Conservation (phyloP, 2,888 invertebrate species). For the Lithosia quadra region DNA sequence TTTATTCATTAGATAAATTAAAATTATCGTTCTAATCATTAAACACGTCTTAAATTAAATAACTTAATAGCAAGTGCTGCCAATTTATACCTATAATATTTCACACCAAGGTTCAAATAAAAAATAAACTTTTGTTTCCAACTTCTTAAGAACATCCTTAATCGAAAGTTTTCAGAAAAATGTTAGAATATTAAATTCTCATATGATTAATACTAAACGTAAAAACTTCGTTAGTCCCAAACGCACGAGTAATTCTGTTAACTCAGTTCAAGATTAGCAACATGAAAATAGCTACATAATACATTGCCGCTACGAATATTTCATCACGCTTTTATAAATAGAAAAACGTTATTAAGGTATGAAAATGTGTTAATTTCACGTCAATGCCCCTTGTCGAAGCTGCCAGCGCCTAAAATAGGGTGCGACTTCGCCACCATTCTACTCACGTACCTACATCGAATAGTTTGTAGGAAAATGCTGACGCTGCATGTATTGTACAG, state of each 20-base stretch:
- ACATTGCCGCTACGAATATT: not conserved
- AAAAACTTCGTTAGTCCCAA: constrained; percentile 2
- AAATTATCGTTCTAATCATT: not conserved
- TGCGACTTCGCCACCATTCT: constrained; percentile 29
- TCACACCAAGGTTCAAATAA: not conserved
- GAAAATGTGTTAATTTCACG: constrained; percentile 32
- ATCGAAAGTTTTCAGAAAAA: not conserved
- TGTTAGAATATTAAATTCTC: not conserved
- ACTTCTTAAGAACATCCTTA: not conserved
- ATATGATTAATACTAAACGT: constrained; percentile 2
- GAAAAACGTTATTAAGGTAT: constrained; percentile 11
- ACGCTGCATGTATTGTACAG: constrained; percentile 50
- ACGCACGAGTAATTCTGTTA: constrained; percentile 5
- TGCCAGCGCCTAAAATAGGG: constrained; percentile 37
- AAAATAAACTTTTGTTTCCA: not conserved
- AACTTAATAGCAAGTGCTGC: not conserved
- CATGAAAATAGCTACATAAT: not conserved
- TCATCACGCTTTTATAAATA: constrained; percentile 11
- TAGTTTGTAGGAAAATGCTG: constrained; percentile 53
- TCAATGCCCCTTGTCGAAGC: constrained; percentile 27
- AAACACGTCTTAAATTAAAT: not conserved
- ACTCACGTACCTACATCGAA: constrained; percentile 49
- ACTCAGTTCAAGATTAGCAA: not conserved
- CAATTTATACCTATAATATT: no score
- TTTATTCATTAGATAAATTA: no score